phyloP scores from a whole-genome alignment of 2,113 vertebrate genomes.

The Ammodytes dubius region DNA sequence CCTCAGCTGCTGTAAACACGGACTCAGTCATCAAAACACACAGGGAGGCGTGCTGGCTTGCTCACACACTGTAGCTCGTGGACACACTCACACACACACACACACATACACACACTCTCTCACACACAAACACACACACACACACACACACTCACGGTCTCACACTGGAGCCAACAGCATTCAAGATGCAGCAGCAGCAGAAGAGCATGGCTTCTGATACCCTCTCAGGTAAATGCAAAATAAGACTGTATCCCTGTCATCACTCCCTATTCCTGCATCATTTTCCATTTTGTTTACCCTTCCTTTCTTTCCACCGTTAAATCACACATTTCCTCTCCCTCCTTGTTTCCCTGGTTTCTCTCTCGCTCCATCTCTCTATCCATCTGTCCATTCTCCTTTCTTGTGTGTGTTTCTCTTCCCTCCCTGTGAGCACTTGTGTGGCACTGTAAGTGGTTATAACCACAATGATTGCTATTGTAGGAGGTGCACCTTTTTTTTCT shows the following conservation, averaged over 20 bases:
- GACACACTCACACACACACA: constrained; percentile 7
- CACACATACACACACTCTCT: background rate
- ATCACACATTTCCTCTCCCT: constrained; percentile 28
- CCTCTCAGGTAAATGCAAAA: constrained; percentile 77
- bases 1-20: constrained; percentile 51
- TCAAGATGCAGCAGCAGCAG: constrained; percentile 80
- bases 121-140: constrained; percentile 14
- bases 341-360: constrained; percentile 31
- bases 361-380: constrained; percentile 5
- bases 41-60: constrained; percentile 59
- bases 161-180: constrained; percentile 53
- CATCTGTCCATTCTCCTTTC: constrained; percentile 28
- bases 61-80: constrained; percentile 56
- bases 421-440: constrained; percentile 18
- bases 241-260: constrained; percentile 16
- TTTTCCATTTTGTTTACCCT: constrained; percentile 27
- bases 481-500: constrained; percentile 14
- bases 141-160: constrained; percentile 31
- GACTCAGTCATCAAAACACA: constrained; percentile 69
- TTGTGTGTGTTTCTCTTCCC: constrained; percentile 10
- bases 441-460: constrained; percentile 28
- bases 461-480: constrained; percentile 38
- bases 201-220: constrained; percentile 70
- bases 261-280: constrained; percentile 31
- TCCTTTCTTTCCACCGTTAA: constrained; percentile 7